phyloP scores from a whole-genome alignment of 2,888 invertebrate species.

The Mesorhabditis spiculigera region DNA sequence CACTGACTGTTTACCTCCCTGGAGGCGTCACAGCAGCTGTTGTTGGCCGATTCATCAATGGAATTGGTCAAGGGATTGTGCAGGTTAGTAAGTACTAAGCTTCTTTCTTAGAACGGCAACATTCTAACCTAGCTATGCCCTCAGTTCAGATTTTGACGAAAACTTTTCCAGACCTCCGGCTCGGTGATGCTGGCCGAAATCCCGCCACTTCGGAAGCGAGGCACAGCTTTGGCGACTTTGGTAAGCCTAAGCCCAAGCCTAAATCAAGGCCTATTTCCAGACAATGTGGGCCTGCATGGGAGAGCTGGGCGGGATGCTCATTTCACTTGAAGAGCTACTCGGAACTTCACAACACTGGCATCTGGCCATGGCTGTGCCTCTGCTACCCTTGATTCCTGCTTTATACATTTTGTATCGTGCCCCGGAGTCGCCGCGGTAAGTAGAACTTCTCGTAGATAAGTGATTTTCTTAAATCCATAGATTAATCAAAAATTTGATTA shows the following conservation, averaged over 20 bases:
- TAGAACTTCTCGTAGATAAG: no score
- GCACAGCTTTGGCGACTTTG: slow-evolving; percentile 43
- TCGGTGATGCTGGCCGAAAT: slow-evolving; percentile 50
- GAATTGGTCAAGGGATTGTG: slow-evolving; percentile 50
- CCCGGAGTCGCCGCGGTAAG: slow-evolving; percentile 47
- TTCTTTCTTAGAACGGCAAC: no score
- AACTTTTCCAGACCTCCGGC: slow-evolving; percentile 49
- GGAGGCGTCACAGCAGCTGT: slow-evolving; percentile 26
- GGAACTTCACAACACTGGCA: slow-evolving; percentile 39
- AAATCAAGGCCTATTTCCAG: no score
- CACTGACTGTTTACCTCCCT: slow-evolving; percentile 33
- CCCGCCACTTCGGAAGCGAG: slow-evolving; percentile 39
- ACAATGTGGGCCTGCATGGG: slow-evolving; percentile 54
- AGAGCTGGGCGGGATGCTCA: slow-evolving; percentile 43
- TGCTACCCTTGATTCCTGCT: slow-evolving; percentile 35
- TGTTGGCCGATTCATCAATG: slow-evolving; percentile 47
- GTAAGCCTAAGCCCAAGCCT: slow-evolving; percentile 15
- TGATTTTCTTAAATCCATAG: no score
- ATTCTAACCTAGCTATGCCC: no score
- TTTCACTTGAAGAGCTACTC: slow-evolving; percentile 39
- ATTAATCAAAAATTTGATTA: no score
- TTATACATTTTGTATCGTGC: slow-evolving; percentile 31
- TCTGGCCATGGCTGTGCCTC: slow-evolving; percentile 41
- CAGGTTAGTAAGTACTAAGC: no score
- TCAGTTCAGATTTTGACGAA: no score